Base-by-base conservation (phyloP, 2,888 invertebrate genomes). In the Neocrepidodera transversa region DNA sequence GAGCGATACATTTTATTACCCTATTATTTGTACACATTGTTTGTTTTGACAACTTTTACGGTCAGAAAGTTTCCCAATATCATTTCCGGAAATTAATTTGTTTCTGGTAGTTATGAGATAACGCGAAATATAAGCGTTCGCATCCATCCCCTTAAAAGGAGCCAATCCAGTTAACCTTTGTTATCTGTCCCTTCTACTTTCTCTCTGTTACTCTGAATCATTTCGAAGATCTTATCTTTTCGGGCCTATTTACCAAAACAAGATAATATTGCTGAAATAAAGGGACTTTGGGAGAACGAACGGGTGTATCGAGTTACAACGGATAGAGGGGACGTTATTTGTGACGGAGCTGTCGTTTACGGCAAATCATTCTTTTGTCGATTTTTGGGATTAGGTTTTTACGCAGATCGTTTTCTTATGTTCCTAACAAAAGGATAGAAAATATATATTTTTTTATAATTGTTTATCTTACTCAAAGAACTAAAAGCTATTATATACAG, bases 91-190 rank as follows among this genome's bases (percentile, higher is more conserved):
- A 53, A 53, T 53, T 58, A 58, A 58, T 48, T 53, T 30, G 40
- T 53, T 53, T 53, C 32, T 36, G 42, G 13, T 48, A 48, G 40
- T 48, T 48, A 58, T 40, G 32, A 53, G 38, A 42, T 58, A 58
- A 58, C 53, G 58, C 35, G 38, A 26, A 47, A 26, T 52, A 38
- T 32, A 48, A 32, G 40, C 52, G 40, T n/a, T n/a, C n/a, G n/a
- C 43, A 4, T 6, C n/a, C 28, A 28, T 45, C 7, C 45, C 45
- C 45, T n/a, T 28, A 48, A 55, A 56, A 63, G 65, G 64, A 66
- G 62, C 65, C 67, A 67, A 70, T 70, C 66, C 65, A 69, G 69
- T 69, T 70, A 69, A 66, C 60, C 62, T 56, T 59, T 66, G 67
- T 65, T 68, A 69, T 67, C 65, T 62, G 54, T 54, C 63, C 38